Evolutionary conservation across 2,797 vertebrate species (phyloP).

Genomic region (Sylvilagus floridanus): DNA sequence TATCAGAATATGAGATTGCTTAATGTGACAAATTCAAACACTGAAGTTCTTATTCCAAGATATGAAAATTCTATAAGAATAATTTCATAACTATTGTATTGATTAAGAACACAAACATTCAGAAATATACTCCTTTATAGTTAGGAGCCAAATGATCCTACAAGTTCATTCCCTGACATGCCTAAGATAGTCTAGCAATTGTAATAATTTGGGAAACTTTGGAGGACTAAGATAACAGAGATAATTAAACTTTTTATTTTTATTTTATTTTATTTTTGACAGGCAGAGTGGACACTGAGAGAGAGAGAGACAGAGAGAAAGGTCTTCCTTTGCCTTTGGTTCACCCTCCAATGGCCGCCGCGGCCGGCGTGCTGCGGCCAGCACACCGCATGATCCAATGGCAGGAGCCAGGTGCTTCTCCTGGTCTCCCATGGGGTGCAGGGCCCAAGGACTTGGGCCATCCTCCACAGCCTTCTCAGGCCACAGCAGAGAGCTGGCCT

Average conservation of each 20-base stretch:
- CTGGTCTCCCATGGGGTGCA: too few species aligned
- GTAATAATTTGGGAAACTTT: not conserved
- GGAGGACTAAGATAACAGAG: not conserved
- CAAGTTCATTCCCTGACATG: not conserved
- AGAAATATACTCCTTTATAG: not conserved
- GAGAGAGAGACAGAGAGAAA: too few species aligned
- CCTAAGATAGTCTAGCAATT: not conserved
- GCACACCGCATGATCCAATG: too few species aligned
- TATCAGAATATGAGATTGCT: not conserved
- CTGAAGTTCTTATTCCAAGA: not conserved
- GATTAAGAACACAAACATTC: not conserved
- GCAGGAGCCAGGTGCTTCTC: too few species aligned
- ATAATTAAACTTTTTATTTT: not conserved
- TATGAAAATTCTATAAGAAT: not conserved
- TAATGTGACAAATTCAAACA: not conserved
- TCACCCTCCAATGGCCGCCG: too few species aligned
- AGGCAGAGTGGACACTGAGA: too few species aligned
- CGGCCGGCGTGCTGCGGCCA: too few species aligned
- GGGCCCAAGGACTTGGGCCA: too few species aligned
- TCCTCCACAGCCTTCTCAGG: too few species aligned
- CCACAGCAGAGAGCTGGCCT: too few species aligned
- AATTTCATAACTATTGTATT: not conserved
- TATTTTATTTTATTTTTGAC: too few species aligned
- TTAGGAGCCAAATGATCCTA: not conserved
- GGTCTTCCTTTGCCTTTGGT: too few species aligned